phyloP scores from a whole-genome alignment of 92 coral and sea anemone genomes.

The Epizoanthus stellaris region DNA sequence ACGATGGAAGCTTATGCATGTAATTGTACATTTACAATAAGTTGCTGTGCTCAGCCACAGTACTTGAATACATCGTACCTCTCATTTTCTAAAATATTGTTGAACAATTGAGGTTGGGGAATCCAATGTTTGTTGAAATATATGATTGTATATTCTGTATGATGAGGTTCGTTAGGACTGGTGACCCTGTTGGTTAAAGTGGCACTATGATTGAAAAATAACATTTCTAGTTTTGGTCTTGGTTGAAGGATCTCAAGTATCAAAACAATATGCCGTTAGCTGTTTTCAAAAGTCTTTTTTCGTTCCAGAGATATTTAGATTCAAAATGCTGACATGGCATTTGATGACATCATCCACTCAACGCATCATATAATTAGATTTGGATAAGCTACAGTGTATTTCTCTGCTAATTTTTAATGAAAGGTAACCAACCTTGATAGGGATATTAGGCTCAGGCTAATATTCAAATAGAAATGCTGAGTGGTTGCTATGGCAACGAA shows the following conservation, averaged over 20 bases:
- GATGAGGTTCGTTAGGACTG: slow-evolving; percentile 30
- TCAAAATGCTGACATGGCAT: slow-evolving; percentile 19
- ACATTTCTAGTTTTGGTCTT: slow-evolving; percentile 20
- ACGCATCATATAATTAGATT: not conserved
- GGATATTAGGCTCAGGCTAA: slow-evolving; percentile 25
- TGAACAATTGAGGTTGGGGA: slow-evolving; percentile 23
- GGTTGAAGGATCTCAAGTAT: slow-evolving; percentile 29
- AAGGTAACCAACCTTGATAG: not conserved
- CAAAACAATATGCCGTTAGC: no score
- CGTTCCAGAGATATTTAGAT: no score
- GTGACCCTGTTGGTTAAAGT: not conserved
- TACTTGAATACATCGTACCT: not conserved
- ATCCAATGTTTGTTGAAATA: slow-evolving; percentile 27
- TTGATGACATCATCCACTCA: slow-evolving; percentile 29
- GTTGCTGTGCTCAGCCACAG: slow-evolving; percentile 9
- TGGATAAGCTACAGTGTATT: no score
- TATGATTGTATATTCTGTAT: slow-evolving; percentile 30
- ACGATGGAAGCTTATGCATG: slow-evolving; percentile 20
- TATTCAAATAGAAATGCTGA: slow-evolving; percentile 21
- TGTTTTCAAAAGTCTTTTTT: no score
- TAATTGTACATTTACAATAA: slow-evolving; percentile 6
- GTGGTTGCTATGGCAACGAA: slow-evolving; percentile 28
- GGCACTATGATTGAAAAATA: slow-evolving; percentile 20
- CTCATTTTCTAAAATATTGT: slow-evolving; percentile 21
- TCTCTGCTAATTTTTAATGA: no score